Base-by-base conservation (phyloP, 2,888 invertebrate genomes). In the Cheilosia grossa region DNA sequence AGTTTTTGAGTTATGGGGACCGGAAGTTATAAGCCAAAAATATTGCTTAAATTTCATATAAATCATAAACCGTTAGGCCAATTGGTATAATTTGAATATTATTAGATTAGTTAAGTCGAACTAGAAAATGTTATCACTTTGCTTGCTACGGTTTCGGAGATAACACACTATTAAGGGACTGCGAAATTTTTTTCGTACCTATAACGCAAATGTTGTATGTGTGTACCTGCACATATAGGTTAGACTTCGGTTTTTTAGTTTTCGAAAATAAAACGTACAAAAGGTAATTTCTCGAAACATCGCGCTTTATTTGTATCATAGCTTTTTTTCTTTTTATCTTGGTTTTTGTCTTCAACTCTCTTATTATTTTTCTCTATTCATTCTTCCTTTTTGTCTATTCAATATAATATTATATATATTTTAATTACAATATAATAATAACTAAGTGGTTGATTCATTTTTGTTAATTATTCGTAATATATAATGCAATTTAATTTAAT, bases 301-400 rank as follows among this genome's bases (percentile, higher is more conserved):
- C 66, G 66, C 58, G 58, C 59, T 75, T 67, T 75, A 75, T 75
- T 75, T 53, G 64, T 51, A 75, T 75, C 49, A 42, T 42, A 66
- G 64, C 42, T 49, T 58, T 58, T 19, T 58, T 58, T 54, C 19
- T 30, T 61, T 42, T 72, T 73, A 42, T 73, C 49, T 73, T 73
- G 6, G 6, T 40, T 64, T 66, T 75, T 67, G 33, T 75, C 58
- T 58, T 75, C 44, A 30, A 42, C 30, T 67, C 58, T 67, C 42
- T n/a, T 66, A 33, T 58, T 47, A 47, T 58, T 19, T 33, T 30
- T 61, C 44, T 61, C 54, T 61, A 54, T 47, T 54, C 42, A 53
- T 72, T 21, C n/a, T 63, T 73, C 17, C 21, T 42, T 44, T 30
- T 63, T 63, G 27, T 47, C 42, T 59, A 67, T 58, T 66, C 27